phyloP scores from a whole-genome alignment of 2,797 vertebrate genomes.

The Tenualosa ilisha region DNA sequence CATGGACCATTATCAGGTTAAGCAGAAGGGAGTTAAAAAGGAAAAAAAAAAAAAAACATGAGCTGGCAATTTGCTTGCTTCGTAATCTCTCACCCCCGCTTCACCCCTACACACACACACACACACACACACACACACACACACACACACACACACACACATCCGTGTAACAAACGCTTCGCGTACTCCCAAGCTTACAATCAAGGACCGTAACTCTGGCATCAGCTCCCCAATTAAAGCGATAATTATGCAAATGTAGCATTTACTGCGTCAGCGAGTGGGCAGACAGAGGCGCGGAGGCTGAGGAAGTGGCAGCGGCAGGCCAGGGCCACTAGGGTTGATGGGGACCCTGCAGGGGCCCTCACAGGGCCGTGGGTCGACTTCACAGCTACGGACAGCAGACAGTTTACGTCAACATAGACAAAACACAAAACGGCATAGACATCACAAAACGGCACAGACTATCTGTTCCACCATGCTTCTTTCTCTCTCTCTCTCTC shows the following conservation, averaged over 20 bases:
- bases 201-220: conserved; percentile 66
- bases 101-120: conserved; percentile 41
- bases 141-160: conserved; percentile 47
- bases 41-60: conserved; percentile 61
- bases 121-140: conserved; percentile 42
- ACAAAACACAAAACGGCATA: neutral
- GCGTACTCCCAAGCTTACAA: conserved; percentile 67
- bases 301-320: conserved; percentile 58
- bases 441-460: neutral
- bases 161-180: conserved; percentile 70
- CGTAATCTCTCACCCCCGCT: conserved; percentile 67
- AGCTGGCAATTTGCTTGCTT: conserved; percentile 73
- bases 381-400: neutral
- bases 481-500: too few species aligned
- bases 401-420: neutral
- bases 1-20: conserved; percentile 75
- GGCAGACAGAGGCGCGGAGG: conserved; percentile 67
- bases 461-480: neutral
- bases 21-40: conserved; percentile 57
- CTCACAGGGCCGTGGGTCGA: neutral
- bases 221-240: conserved; percentile 75
- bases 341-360: neutral
- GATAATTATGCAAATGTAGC: conserved; percentile 84
- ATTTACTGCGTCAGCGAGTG: conserved; percentile 82
- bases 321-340: neutral